Evolutionary conservation across 1,140 invertebrate genomes (phyloP).

Genomic region (Temnothorax curvispinosus): DNA sequence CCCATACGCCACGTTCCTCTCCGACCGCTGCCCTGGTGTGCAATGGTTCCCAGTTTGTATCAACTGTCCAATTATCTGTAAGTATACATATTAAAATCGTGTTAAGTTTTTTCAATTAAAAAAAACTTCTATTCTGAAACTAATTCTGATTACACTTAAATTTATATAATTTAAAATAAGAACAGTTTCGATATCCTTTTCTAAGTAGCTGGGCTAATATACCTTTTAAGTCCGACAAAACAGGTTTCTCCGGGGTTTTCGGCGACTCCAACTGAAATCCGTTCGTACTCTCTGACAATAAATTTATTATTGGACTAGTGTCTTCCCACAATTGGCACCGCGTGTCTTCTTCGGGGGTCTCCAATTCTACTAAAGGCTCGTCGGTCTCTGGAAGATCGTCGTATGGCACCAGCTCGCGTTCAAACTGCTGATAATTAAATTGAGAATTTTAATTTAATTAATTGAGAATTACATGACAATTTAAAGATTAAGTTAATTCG

Average conservation of each 20-base stretch:
- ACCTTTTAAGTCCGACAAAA: slow-evolving; percentile 52
- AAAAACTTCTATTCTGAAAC: background rate
- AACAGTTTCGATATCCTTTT: background rate
- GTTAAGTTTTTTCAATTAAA: background rate
- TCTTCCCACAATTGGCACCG: slow-evolving; percentile 79
- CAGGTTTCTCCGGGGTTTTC: slow-evolving; percentile 72
- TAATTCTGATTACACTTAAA: background rate
- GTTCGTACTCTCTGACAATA: slow-evolving; percentile 65
- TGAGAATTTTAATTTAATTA: no score
- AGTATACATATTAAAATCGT: background rate
- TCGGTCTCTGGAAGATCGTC: slow-evolving; percentile 84
- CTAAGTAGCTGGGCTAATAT: background rate
- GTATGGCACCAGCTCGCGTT: slow-evolving; percentile 83
- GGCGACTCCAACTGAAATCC: slow-evolving; percentile 73
- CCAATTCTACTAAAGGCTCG: slow-evolving; percentile 82
- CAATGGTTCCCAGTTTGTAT: slow-evolving; percentile 85
- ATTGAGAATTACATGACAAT: background rate
- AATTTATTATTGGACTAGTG: slow-evolving; percentile 74
- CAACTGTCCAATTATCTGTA: slow-evolving; percentile 83
- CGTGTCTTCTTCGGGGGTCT: slow-evolving; percentile 79
- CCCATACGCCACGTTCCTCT: slow-evolving; percentile 83
- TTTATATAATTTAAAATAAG: background rate
- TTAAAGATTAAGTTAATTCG: background rate
- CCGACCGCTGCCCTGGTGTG: slow-evolving; percentile 84
- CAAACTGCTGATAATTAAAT: slow-evolving; percentile 69